These are phyloP conservation scores for Geotrypetes seraphini DNA, from an alignment of 2,797 vertebrate species.

Conservation along the genomic window DNA sequence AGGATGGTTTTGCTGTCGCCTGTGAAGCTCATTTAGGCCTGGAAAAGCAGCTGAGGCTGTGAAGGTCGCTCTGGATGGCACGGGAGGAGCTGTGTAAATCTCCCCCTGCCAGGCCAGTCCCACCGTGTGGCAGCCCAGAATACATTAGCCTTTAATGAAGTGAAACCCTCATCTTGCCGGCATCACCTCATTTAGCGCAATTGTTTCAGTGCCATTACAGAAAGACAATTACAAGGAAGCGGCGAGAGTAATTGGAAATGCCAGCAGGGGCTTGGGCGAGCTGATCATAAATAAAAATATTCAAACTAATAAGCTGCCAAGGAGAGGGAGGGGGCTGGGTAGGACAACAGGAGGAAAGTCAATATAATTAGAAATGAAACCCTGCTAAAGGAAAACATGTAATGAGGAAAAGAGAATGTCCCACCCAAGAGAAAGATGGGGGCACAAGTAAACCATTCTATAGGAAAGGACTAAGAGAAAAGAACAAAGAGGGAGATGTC, in stretches of 20 bases:
- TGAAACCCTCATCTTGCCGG: constrained; percentile 94
- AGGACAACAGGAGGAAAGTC: constrained; percentile 98
- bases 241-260: constrained; percentile 99
- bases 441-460: constrained; percentile 41
- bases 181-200: constrained; percentile 99
- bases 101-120: constrained; percentile 49
- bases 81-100: constrained; percentile 51
- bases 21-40: too few relatives aligned
- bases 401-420: too few relatives aligned
- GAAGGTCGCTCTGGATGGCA: too few relatives aligned
- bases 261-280: constrained; percentile 94
- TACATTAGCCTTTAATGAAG: constrained; percentile 99
- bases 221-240: constrained; percentile 99
- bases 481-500: constrained; percentile 14
- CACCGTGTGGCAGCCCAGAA: constrained; percentile 67
- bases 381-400: constrained; percentile 72
- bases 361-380: constrained; percentile 99
- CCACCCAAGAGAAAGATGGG: too few relatives aligned
- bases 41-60: too few relatives aligned
- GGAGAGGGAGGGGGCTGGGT: constrained; percentile 81
- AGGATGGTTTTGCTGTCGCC: too few relatives aligned
- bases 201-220: constrained; percentile 99
- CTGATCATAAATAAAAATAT: constrained; percentile 99
- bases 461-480: constrained; percentile 27
- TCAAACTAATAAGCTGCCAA: constrained; percentile 96